Conservation (phyloP, 2,113 vertebrate species). For the Meles meles region DNA sequence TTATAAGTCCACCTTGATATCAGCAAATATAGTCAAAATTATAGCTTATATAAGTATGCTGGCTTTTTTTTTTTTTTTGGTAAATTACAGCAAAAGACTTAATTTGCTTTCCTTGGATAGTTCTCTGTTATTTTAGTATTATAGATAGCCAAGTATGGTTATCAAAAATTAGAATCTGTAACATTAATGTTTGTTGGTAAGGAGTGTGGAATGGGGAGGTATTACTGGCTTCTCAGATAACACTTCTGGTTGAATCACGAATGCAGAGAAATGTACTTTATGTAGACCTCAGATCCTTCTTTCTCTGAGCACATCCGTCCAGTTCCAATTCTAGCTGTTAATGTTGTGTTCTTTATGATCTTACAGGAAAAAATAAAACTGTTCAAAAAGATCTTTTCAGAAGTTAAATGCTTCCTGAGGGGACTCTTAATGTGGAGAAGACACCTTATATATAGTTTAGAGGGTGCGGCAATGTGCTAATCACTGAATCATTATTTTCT, state of each 20-base stretch:
- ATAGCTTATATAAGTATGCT: neutral
- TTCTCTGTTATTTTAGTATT: neutral
- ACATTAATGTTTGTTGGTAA: neutral
- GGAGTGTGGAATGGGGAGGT: neutral
- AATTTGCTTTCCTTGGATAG: neutral
- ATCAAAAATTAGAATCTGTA: neutral
- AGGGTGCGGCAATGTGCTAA: neutral
- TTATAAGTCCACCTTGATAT: neutral
- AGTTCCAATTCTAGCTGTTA: neutral
- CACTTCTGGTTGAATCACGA: neutral
- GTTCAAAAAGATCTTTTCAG: neutral
- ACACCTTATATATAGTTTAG: neutral
- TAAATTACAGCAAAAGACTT: neutral
- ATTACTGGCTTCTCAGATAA: neutral
- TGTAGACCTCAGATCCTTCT: neutral
- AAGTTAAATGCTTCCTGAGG: neutral
- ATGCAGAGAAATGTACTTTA: neutral
- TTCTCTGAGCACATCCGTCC: neutral
- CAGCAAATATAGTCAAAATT: neutral
- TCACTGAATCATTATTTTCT: conserved; percentile 8
- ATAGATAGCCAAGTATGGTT: neutral
- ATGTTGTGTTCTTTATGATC: neutral
- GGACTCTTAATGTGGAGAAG: neutral
- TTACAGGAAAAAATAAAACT: conserved; percentile 8
- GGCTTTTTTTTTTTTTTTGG: neutral